Evolutionary conservation across 1,140 invertebrate genomes (phyloP).

Genomic region (Hycleus phaleratus): DNA sequence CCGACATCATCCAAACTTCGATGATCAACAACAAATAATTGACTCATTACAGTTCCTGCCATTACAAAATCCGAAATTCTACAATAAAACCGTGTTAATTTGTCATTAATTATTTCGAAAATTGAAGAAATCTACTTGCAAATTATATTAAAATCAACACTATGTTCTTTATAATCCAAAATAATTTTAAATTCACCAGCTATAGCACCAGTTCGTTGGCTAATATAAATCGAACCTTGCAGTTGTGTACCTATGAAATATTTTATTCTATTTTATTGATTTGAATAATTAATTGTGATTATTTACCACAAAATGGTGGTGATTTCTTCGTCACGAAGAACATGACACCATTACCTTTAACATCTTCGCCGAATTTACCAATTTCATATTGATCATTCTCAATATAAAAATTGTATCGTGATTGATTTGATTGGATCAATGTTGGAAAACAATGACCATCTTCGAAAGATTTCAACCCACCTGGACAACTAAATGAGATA

Average conservation of each 20-base stretch:
- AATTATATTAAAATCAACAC: slow-evolving; percentile 29
- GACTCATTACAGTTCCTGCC: slow-evolving; percentile 27
- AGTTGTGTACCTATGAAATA: slow-evolving; percentile 34
- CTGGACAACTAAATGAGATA: slow-evolving; percentile 36
- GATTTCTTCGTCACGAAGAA: slow-evolving; percentile 37
- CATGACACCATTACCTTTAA: slow-evolving; percentile 37
- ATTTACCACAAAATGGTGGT: slow-evolving; percentile 38
- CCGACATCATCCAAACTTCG: slow-evolving; percentile 21
- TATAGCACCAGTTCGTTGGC: slow-evolving; percentile 29
- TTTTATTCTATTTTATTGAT: background rate
- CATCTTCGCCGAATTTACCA: slow-evolving; percentile 36
- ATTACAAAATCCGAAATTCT: slow-evolving; percentile 30
- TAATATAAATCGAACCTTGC: slow-evolving; percentile 35
- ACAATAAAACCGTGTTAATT: background rate
- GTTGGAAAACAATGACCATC: slow-evolving; percentile 39
- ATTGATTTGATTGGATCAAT: background rate
- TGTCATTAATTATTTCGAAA: slow-evolving; percentile 2
- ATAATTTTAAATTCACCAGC: slow-evolving; percentile 33
- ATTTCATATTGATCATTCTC: slow-evolving; percentile 23
- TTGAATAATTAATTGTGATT: no score
- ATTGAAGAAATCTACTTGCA: slow-evolving; percentile 31
- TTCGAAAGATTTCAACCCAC: slow-evolving; percentile 33
- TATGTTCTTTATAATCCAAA: slow-evolving; percentile 29
- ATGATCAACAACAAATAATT: slow-evolving; percentile 26
- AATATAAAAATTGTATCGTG: slow-evolving; percentile 11